These are phyloP conservation scores for Onthophagus sagittarius DNA, from an alignment of 2,888 invertebrate species.

Conservation along the genomic window DNA sequence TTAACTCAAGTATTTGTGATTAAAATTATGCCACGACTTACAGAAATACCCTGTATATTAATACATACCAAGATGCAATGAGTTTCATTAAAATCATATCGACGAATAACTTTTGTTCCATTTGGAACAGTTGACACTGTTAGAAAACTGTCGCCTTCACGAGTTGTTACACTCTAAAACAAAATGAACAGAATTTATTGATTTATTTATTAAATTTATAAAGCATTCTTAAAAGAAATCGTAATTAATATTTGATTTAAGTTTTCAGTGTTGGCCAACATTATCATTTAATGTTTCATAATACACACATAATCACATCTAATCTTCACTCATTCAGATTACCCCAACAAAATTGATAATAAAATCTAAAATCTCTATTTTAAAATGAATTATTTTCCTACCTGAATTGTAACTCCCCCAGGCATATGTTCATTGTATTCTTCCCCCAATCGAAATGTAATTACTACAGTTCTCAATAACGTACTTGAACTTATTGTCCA, in stretches of 20 bases:
- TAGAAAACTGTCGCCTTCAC: slow-evolving; percentile 52
- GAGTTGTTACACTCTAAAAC: slow-evolving; percentile 53
- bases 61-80: slow-evolving; percentile 36
- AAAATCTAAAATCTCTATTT: not conserved
- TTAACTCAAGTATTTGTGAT: too few species aligned
- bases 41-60: slow-evolving; percentile 5
- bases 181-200: not conserved
- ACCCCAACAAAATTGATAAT: not conserved
- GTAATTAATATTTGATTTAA: not conserved
- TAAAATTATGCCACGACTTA: too few species aligned
- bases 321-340: not conserved
- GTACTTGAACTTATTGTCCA: slow-evolving; percentile 59
- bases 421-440: slow-evolving; percentile 66
- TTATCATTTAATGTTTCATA: too few species aligned
- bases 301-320: not conserved
- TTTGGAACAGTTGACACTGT: slow-evolving; percentile 46
- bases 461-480: slow-evolving; percentile 53
- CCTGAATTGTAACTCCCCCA: slow-evolving; percentile 51
- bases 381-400: slow-evolving; percentile 28
- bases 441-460: slow-evolving; percentile 57
- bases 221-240: too few species aligned
- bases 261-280: too few species aligned
- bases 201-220: too few species aligned
- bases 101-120: slow-evolving; percentile 44
- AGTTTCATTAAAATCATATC: slow-evolving; percentile 46